Conservation (phyloP, 2,797 vertebrate genomes). For the Cossypha niveicapilla region DNA sequence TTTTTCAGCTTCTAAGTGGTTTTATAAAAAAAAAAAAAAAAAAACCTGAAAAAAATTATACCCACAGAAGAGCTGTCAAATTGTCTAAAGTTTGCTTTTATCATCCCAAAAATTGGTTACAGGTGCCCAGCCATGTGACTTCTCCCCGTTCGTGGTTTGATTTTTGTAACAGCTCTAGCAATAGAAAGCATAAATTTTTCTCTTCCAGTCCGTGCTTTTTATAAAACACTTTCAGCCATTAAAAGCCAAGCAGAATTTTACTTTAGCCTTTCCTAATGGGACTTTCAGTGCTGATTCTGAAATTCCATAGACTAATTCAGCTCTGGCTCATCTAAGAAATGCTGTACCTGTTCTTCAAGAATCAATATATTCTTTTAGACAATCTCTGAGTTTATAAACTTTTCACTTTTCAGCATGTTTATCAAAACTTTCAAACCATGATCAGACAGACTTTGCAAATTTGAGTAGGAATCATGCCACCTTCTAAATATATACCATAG, state of each 20-base stretch:
- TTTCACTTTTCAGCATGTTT: background rate
- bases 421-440: background rate
- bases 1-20: background rate
- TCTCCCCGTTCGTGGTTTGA: constrained; percentile 8
- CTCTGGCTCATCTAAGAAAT: background rate
- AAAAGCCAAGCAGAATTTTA: constrained; percentile 22
- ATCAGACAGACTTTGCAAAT: background rate
- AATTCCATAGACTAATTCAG: background rate
- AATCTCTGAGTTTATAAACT: background rate
- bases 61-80: background rate
- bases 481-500: background rate
- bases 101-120: background rate
- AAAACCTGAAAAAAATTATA: background rate
- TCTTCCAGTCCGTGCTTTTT: constrained; percentile 4
- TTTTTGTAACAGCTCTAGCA: constrained; percentile 18
- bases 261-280: background rate
- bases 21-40: background rate
- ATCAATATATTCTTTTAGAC: background rate
- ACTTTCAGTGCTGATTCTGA: constrained; percentile 8
- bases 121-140: constrained; percentile 1
- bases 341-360: background rate
- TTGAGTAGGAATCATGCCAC: background rate
- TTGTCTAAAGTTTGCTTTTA: background rate
- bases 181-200: constrained; percentile 16
- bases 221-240: background rate